These are phyloP conservation scores for Argynnis bischoffii DNA, from an alignment of 2,888 invertebrate species.

Conservation along the genomic window DNA sequence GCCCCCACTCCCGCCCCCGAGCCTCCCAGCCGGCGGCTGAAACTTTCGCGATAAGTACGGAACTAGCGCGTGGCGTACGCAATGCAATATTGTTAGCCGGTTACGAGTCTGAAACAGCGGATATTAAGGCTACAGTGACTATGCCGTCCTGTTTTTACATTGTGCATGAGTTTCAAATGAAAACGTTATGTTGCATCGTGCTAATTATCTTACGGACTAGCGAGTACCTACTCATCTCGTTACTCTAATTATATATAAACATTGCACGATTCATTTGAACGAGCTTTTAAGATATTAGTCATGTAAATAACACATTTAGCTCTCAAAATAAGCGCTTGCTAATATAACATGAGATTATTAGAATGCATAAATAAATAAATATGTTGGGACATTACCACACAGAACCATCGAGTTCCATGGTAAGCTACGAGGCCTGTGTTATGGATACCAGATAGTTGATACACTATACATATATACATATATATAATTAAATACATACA, in stretches of 20 bases:
- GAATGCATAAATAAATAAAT: no score
- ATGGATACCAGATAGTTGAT: no score
- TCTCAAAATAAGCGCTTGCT: not conserved
- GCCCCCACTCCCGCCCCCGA: conserved; percentile 45
- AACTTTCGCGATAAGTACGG: conserved; percentile 81
- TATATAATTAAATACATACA: no score
- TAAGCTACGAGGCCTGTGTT: no score
- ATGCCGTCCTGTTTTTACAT: conserved; percentile 71
- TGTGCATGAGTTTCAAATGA: conserved; percentile 70
- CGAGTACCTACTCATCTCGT: conserved; percentile 10
- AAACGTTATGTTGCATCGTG: conserved; percentile 64
- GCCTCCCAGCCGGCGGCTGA: conserved; percentile 58
- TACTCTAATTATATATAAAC: conserved; percentile 25
- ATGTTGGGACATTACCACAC: no score
- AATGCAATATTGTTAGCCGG: conserved; percentile 82
- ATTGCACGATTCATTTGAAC: conserved; percentile 5
- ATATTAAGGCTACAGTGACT: conserved; percentile 77
- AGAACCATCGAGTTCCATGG: no score
- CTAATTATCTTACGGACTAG: conserved; percentile 29
- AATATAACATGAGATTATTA: no score
- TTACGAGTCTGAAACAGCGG: conserved; percentile 80
- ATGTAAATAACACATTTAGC: not conserved
- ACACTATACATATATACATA: no score
- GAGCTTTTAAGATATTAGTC: conserved; percentile 5
- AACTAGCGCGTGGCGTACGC: conserved; percentile 81